These are phyloP conservation scores for Spisula solida DNA, from an alignment of 2,888 invertebrate species.

Conservation along the genomic window DNA sequence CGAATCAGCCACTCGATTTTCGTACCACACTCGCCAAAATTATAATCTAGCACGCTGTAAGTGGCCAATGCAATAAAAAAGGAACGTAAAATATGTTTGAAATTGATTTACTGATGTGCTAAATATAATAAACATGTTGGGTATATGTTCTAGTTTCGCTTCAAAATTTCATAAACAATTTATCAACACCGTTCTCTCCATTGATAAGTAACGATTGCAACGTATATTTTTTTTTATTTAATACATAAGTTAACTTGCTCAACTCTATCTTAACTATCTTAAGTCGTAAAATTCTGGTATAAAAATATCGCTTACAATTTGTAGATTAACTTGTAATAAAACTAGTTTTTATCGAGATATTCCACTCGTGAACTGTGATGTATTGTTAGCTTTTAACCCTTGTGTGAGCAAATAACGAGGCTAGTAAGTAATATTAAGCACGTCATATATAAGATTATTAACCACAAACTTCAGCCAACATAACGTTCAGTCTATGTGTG, in stretches of 20 bases:
- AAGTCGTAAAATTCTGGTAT: not conserved
- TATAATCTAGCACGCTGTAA: not conserved
- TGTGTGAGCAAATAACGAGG: not conserved
- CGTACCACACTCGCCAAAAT: not conserved
- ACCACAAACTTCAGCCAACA: too few relatives aligned
- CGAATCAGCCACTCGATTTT: not conserved
- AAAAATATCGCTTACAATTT: constrained; percentile 28
- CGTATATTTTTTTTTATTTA: not conserved
- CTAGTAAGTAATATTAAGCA: not conserved
- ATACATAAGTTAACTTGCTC: not conserved
- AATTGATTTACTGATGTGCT: not conserved
- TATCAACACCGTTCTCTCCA: not conserved
- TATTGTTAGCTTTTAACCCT: constrained; percentile 1
- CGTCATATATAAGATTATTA: too few relatives aligned
- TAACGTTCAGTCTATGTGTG: too few relatives aligned
- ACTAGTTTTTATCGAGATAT: not conserved
- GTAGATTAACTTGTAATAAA: constrained; percentile 19
- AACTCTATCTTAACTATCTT: not conserved
- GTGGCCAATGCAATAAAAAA: not conserved
- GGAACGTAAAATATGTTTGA: not conserved
- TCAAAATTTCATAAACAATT: not conserved
- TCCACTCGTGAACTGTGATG: constrained; percentile 1
- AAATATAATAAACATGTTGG: not conserved
- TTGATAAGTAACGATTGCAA: not conserved
- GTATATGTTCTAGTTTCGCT: not conserved